Conservation (phyloP, 2,888 invertebrate genomes). For the Callyntrura sp. region DNA sequence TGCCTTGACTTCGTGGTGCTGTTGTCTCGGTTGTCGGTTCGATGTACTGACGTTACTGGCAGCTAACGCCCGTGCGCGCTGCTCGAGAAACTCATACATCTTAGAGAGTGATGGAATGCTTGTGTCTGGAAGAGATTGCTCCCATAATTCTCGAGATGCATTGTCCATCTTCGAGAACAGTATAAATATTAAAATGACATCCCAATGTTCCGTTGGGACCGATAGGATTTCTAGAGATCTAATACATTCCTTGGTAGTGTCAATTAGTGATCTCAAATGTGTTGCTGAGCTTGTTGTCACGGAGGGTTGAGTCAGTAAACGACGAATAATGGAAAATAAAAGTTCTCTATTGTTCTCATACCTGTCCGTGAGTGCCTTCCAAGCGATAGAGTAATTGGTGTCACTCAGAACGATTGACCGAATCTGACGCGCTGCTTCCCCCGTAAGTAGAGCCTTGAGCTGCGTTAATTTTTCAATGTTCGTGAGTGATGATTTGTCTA, state of each 20-base stretch:
- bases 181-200: constrained; percentile 50
- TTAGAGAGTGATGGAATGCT: constrained; percentile 27
- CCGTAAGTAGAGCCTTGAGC: constrained; percentile 38
- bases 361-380: constrained; percentile 43
- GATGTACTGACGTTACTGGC: constrained; percentile 28
- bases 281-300: background rate
- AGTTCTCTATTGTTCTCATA: constrained; percentile 63
- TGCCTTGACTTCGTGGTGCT: background rate
- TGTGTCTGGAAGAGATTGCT: constrained; percentile 52
- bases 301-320: constrained; percentile 28
- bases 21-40: no score
- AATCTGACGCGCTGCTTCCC: constrained; percentile 64
- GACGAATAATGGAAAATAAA: background rate
- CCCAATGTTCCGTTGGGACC: constrained; percentile 27
- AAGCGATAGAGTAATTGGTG: constrained; percentile 63
- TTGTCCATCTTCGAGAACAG: constrained; percentile 57
- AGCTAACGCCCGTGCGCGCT: constrained; percentile 55
- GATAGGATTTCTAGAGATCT: constrained; percentile 54
- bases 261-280: constrained; percentile 30
- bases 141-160: constrained; percentile 63
- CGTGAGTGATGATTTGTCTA: constrained; percentile 40
- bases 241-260: constrained; percentile 63
- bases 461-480: constrained; percentile 66
- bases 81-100: constrained; percentile 59
- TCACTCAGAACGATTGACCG: constrained; percentile 34